Conservation (phyloP, 2,797 vertebrate species). For the Smutsia gigantea region DNA sequence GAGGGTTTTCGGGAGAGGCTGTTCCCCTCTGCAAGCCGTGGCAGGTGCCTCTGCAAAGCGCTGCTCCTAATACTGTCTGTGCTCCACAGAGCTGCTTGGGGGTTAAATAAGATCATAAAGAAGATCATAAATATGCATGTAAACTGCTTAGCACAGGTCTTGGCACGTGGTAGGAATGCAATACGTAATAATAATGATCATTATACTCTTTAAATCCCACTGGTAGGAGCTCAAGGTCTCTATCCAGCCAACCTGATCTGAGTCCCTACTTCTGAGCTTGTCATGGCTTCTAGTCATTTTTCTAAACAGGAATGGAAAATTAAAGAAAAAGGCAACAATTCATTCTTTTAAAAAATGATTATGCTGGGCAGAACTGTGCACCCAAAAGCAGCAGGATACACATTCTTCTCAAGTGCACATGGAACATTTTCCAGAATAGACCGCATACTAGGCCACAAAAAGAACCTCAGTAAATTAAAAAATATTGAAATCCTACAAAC, state of each 20-base stretch:
- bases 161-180: neutral
- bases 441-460: too few species aligned
- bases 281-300: constrained; percentile 50
- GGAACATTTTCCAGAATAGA: too few species aligned
- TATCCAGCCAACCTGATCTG: neutral
- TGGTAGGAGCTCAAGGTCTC: neutral
- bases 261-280: neutral
- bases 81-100: neutral
- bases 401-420: neutral
- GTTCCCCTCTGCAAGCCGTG: neutral
- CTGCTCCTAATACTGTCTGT: neutral
- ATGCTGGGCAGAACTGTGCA: neutral
- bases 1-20: neutral
- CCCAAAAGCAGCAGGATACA: too few species aligned
- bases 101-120: neutral
- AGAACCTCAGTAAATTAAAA: too few species aligned
- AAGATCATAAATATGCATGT: neutral
- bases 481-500: too few species aligned
- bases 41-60: too few species aligned
- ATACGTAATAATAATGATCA: neutral
- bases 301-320: constrained; percentile 56
- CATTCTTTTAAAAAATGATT: constrained; percentile 15
- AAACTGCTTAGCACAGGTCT: neutral
- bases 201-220: neutral
- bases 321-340: constrained; percentile 49